These are phyloP conservation scores for Ischnura elegans DNA, from an alignment of 2,888 invertebrate species.

Conservation along the genomic window DNA sequence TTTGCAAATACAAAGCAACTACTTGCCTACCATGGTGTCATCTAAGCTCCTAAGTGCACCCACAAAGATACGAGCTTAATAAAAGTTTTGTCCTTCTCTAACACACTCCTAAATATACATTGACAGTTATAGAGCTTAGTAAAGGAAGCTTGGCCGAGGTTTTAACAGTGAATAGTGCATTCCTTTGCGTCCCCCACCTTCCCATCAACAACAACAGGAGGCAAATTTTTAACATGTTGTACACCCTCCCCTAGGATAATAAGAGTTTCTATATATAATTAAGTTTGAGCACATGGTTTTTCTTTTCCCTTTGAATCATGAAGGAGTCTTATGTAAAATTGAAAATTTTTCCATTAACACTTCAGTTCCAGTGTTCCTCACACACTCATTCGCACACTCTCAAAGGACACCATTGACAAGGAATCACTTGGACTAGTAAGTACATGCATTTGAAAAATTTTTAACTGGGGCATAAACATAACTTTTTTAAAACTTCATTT, in stretches of 20 bases:
- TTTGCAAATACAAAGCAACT: constrained; percentile 69
- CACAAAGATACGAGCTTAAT: constrained; percentile 71
- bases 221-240: constrained; percentile 69
- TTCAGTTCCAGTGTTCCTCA: constrained; percentile 54
- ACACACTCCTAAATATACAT: constrained; percentile 71
- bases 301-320: constrained; percentile 62
- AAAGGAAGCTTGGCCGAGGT: constrained; percentile 68
- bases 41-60: constrained; percentile 70
- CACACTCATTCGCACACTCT: constrained; percentile 55
- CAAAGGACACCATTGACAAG: constrained; percentile 56
- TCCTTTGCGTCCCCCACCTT: constrained; percentile 64
- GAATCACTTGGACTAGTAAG: constrained; percentile 49
- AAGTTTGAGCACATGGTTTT: constrained; percentile 68
- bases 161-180: constrained; percentile 67
- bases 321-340: constrained; percentile 64
- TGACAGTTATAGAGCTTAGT: constrained; percentile 67
- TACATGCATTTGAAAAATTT: constrained; percentile 65
- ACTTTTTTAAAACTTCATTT: constrained; percentile 63
- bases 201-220: constrained; percentile 69
- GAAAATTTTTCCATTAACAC: constrained; percentile 64
- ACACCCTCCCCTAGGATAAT: constrained; percentile 69
- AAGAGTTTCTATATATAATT: constrained; percentile 68
- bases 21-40: constrained; percentile 70
- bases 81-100: constrained; percentile 70
- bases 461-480: constrained; percentile 56